These are phyloP conservation scores for Hydrotaea cyrtoneurina DNA, from an alignment of 2,888 invertebrate genomes.

Conservation along the genomic window DNA sequence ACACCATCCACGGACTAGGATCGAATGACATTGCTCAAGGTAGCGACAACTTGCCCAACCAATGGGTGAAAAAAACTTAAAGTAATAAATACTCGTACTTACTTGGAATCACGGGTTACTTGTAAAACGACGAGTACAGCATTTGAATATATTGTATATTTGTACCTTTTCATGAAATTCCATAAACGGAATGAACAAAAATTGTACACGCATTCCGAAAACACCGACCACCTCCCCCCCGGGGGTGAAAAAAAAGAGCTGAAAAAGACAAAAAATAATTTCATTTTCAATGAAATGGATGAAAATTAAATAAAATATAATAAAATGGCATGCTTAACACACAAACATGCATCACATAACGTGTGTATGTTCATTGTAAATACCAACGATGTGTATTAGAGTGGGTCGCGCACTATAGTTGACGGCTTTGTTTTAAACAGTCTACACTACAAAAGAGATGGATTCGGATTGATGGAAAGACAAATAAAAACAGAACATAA, in stretches of 20 bases:
- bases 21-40: too few species aligned
- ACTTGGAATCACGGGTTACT: too few species aligned
- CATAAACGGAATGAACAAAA: conserved; percentile 15
- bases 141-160: neutral
- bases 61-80: too few species aligned
- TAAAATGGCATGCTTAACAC: conserved; percentile 54
- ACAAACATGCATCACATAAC: neutral
- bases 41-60: too few species aligned
- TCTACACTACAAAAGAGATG: too few species aligned
- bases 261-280: conserved; percentile 57
- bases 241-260: neutral
- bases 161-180: conserved; percentile 49
- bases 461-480: too few species aligned
- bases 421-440: too few species aligned
- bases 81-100: too few species aligned
- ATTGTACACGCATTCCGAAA: conserved; percentile 27
- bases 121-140: too few species aligned
- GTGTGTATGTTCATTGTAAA: neutral
- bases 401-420: too few species aligned
- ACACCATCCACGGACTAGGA: too few species aligned
- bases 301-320: conserved; percentile 63
- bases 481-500: too few species aligned
- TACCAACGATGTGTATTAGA: neutral
- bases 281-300: conserved; percentile 58
- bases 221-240: neutral